phyloP scores from a whole-genome alignment of 2,888 invertebrate genomes.

The Lacanobia oleracea region DNA sequence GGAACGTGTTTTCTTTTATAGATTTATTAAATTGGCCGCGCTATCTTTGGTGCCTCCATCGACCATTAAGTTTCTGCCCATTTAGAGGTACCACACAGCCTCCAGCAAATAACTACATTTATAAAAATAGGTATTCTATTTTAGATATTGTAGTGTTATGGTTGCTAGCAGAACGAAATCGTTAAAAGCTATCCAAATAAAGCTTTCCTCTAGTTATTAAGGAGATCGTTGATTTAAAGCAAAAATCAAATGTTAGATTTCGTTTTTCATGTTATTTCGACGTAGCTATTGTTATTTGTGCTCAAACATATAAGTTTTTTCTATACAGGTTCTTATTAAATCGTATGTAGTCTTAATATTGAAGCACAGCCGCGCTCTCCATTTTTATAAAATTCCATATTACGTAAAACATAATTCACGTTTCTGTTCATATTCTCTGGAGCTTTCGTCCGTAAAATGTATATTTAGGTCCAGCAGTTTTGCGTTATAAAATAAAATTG shows the following conservation, averaged over 20 bases:
- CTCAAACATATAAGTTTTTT: conserved; percentile 21
- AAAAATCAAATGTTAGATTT: background rate
- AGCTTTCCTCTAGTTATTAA: background rate
- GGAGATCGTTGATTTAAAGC: background rate
- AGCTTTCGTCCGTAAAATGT: conserved; percentile 51
- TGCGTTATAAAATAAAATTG: conserved; percentile 51
- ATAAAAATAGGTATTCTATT: background rate
- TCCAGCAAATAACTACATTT: background rate
- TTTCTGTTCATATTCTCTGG: conserved; percentile 41
- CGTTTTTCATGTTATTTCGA: conserved; percentile 1
- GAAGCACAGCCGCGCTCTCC: conserved; percentile 16
- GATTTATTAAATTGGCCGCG: background rate
- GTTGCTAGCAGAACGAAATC: background rate
- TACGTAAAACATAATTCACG: conserved; percentile 47
- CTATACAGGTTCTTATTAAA: conserved; percentile 22
- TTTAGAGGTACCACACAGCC: conserved; percentile 5
- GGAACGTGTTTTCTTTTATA: background rate
- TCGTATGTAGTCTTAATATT: conserved; percentile 26
- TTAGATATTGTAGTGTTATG: background rate
- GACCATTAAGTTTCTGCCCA: background rate
- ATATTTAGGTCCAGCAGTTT: conserved; percentile 48
- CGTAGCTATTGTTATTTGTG: conserved; percentile 12
- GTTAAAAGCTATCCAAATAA: conserved; percentile 2
- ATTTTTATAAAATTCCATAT: conserved; percentile 49
- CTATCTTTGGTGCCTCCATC: background rate